Evolutionary conservation across 2,113 vertebrate species (phyloP), one percentile per base, ranked within the genome.

Genomic region (Pelmatolapia mariae): DNA sequence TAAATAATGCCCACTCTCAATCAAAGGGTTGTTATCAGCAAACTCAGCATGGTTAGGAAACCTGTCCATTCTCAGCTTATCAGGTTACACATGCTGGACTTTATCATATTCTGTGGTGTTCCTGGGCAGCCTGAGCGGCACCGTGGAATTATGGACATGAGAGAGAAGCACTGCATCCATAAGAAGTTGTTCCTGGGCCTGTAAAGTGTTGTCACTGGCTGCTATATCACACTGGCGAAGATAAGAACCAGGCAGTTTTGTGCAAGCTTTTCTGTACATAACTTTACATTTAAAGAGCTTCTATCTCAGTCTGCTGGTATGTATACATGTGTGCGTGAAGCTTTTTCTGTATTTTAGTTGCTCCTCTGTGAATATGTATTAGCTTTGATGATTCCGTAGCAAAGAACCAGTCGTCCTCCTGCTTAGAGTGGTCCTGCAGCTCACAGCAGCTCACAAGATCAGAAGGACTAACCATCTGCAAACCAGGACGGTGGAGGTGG

Each of bases 11-110:
- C 24, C 40, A 47, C 40, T 47, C 68, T 76, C 68, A 45, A 24
- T 73, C 66, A 73, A 45, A 11, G 13, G 38, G 38, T 73, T 24
- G 68, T 19, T 76, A 76, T 76, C 71, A 47, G 71, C 15, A 76
- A 76, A 50, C 43, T 29, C 43, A 29, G 43, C 24, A 47, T 50
- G 71, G 24, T 29, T 31, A 31, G 71, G 26, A 29, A 78, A 52
- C 43, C 71, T 76, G 71, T 50, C 73, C 73, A 78, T 78, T 78
- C 73, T 78, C 73, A 31, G 73, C 73, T 78, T 52, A 78, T 78
- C 73, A 52, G 73, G 73, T 78, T 78, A 33, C 73, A 78, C 73
- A 52, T 78, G 73, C 45, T 78, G 26, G 45, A 78, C 45, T 78
- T 78, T 33, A 78, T 78, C 73, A 78, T 52, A 78, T 52, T 78